Conservation (phyloP, 1,140 invertebrate species). For the Aphaenogaster rudis region DNA sequence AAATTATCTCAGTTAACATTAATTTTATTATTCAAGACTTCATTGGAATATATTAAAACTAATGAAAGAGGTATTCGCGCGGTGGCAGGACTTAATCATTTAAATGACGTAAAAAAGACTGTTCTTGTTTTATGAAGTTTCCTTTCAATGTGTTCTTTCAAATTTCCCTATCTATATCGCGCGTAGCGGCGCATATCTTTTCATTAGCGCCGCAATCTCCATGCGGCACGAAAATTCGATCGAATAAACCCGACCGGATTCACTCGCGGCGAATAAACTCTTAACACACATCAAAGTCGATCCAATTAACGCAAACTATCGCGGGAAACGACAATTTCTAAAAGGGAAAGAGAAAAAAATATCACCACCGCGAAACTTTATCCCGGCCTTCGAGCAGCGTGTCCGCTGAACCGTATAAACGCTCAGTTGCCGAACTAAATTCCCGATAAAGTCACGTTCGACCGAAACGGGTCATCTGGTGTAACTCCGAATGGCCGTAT, state of each 20-base stretch:
- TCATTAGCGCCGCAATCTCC: constrained; percentile 36
- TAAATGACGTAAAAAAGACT: constrained; percentile 2
- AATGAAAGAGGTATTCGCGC: constrained; percentile 16
- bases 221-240: constrained; percentile 36
- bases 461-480: constrained; percentile 55
- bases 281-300: constrained; percentile 60
- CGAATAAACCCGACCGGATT: constrained; percentile 25
- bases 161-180: constrained; percentile 18
- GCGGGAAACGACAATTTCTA: constrained; percentile 57
- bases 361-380: constrained; percentile 54
- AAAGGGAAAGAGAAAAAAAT: constrained; percentile 51
- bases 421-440: constrained; percentile 61
- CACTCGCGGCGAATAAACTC: constrained; percentile 54
- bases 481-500: constrained; percentile 38
- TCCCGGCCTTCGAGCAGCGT: constrained; percentile 52
- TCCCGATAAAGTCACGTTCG: constrained; percentile 63
- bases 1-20: constrained; percentile 24
- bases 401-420: constrained; percentile 57
- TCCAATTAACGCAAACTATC: constrained; percentile 65
- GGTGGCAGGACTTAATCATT: constrained; percentile 3
- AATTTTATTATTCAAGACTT: constrained; percentile 42
- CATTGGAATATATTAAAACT: constrained; percentile 31
- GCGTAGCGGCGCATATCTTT: constrained; percentile 30
- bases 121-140: constrained; percentile 24
- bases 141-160: constrained; percentile 9